Evolutionary conservation across 2,888 invertebrate genomes (phyloP).

Genomic region (Ephialtes manifestator): DNA sequence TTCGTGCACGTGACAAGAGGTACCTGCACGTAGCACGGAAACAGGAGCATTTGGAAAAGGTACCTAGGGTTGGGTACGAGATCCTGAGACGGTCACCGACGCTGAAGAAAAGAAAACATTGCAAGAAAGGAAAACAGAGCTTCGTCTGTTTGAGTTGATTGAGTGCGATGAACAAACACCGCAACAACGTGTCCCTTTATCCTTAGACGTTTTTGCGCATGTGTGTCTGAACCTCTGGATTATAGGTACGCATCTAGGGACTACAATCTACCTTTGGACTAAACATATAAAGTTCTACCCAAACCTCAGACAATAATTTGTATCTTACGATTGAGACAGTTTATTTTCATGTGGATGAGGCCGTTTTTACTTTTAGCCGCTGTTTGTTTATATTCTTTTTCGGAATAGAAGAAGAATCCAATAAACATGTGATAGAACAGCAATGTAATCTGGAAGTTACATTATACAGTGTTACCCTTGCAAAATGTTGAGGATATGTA

Average conservation of each 20-base stretch:
- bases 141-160: constrained; percentile 63
- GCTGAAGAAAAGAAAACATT: constrained; percentile 23
- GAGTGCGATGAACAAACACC: constrained; percentile 67
- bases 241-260: background rate
- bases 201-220: constrained; percentile 1
- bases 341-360: background rate
- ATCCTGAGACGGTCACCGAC: constrained; percentile 34
- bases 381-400: constrained; percentile 4
- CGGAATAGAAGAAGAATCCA: background rate
- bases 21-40: constrained; percentile 2
- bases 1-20: constrained; percentile 10
- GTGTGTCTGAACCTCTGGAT: background rate
- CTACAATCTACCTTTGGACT: background rate
- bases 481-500: too few relatives aligned
- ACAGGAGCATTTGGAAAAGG: constrained; percentile 47
- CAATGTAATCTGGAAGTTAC: too few relatives aligned
- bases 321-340: constrained; percentile 44
- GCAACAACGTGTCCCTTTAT: constrained; percentile 51
- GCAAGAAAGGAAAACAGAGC: constrained; percentile 49
- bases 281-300: background rate
- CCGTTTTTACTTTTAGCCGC: constrained; percentile 14
- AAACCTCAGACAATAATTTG: background rate
- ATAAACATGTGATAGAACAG: too few relatives aligned
- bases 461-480: too few relatives aligned
- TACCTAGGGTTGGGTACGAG: constrained; percentile 13